Conservation (phyloP, 2,888 invertebrate species). For the Dinocampus coccinellae region DNA sequence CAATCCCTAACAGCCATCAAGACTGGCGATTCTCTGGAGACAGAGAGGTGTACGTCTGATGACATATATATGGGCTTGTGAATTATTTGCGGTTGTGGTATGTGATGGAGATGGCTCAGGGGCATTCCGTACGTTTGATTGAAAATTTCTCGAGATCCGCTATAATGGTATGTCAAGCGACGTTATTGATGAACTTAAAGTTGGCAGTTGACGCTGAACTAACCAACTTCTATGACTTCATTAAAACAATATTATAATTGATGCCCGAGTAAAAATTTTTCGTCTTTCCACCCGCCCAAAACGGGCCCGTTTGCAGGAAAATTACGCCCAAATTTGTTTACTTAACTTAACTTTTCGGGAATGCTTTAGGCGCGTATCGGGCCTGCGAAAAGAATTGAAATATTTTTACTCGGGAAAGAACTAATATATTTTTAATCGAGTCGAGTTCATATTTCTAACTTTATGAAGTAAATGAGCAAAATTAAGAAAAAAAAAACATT, state of each 20-base stretch:
- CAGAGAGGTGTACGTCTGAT: background rate
- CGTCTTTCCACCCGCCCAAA: too few species aligned
- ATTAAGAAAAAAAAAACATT: too few species aligned
- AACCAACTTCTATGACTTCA: conserved; percentile 5
- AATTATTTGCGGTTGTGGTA: conserved; percentile 63
- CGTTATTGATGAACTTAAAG: conserved; percentile 16
- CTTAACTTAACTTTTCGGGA: too few species aligned
- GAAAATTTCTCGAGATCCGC: conserved; percentile 67
- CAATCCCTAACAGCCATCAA: conserved; percentile 22
- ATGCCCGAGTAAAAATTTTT: too few species aligned
- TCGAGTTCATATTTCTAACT: too few species aligned
- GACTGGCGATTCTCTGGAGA: conserved; percentile 36
- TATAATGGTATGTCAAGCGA: conserved; percentile 55
- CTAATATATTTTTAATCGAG: too few species aligned
- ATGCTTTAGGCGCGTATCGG: too few species aligned
- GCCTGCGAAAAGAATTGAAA: too few species aligned
- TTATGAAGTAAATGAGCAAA: too few species aligned
- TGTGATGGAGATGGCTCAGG: conserved; percentile 50
- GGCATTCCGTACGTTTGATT: conserved; percentile 68
- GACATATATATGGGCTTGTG: conserved; percentile 46
- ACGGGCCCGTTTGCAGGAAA: too few species aligned
- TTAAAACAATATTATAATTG: background rate
- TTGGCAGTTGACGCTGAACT: background rate
- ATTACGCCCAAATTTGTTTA: too few species aligned
- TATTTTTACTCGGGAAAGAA: too few species aligned